A percentile compares a stretch with the other conserved stretches of the same genome.
These are phyloP conservation scores for Adrianichthys oophorus DNA, from an alignment of 2,797 vertebrate genomes.

Conservation along the genomic window DNA sequence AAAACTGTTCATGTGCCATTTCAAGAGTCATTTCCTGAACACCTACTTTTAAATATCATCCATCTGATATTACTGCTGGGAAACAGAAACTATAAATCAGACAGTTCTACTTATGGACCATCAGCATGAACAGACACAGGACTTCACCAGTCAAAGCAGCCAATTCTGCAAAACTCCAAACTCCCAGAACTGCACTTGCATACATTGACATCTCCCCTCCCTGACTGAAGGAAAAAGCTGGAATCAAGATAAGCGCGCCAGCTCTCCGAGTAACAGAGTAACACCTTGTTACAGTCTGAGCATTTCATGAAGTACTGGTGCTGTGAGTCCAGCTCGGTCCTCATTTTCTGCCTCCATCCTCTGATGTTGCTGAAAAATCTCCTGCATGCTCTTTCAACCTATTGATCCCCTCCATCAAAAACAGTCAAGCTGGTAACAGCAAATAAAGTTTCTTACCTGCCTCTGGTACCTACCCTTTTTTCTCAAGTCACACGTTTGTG, in stretches of 20 bases:
- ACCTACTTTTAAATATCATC: constrained; percentile 8
- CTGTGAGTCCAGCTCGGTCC: constrained; percentile 39
- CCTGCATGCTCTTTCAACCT: constrained; percentile 9
- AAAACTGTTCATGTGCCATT: not conserved
- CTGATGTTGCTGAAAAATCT: constrained; percentile 1
- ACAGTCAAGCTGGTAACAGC: constrained; percentile 19
- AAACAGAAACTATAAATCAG: not conserved
- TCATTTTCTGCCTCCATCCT: constrained; percentile 11
- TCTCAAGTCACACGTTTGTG: constrained; percentile 68
- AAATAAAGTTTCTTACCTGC: constrained; percentile 75
- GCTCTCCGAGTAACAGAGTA: constrained; percentile 34
- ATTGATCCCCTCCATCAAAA: constrained; percentile 16
- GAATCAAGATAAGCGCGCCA: constrained; percentile 19
- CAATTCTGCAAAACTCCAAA: not conserved
- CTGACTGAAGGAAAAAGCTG: constrained; percentile 10
- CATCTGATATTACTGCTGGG: constrained; percentile 6
- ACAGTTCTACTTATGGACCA: constrained; percentile 1
- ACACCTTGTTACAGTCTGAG: constrained; percentile 44
- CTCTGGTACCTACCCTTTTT: constrained; percentile 78
- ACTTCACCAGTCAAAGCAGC: constrained; percentile 6
- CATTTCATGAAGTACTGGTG: constrained; percentile 29
- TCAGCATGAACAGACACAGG: not conserved
- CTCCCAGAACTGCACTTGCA: constrained; percentile 5
- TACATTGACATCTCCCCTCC: not conserved
- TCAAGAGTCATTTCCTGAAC: constrained; percentile 5